Percentiles rank a stretch among this genome's conserved stretches.
These are phyloP conservation scores for Sisyra nigra DNA, from an alignment of 2,888 invertebrate genomes.

Conservation along the genomic window DNA sequence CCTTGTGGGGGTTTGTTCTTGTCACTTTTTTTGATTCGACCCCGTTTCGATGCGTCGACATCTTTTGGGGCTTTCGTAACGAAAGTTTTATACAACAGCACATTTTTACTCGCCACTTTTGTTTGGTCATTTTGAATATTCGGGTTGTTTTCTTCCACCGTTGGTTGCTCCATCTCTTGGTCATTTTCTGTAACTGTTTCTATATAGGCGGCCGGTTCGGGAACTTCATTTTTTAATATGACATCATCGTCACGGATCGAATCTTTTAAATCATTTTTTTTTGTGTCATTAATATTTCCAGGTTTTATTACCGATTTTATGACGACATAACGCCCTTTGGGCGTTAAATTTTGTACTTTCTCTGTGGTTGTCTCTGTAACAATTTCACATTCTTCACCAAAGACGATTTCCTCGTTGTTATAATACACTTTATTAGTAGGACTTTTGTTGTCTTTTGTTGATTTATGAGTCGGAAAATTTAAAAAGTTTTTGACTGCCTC, in stretches of 20 bases:
- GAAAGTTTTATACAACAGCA: neutral
- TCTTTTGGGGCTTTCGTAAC: neutral
- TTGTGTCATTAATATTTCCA: neutral
- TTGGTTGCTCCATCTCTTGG: neutral
- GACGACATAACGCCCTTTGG: constrained; percentile 6
- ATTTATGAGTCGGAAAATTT: too few relatives aligned
- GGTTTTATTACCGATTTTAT: constrained; percentile 9
- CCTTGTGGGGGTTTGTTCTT: constrained; percentile 5
- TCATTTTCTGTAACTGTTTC: constrained; percentile 2
- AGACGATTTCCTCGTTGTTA: neutral
- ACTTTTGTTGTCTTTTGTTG: neutral
- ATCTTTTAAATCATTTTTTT: neutral
- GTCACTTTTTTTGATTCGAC: constrained; percentile 1
- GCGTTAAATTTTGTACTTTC: neutral
- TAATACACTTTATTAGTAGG: neutral
- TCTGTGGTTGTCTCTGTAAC: neutral
- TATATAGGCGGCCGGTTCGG: constrained; percentile 5
- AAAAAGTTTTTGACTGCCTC: too few relatives aligned
- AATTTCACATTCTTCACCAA: neutral
- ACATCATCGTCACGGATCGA: neutral
- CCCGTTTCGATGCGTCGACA: neutral
- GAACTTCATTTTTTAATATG: neutral
- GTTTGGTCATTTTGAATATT: too few relatives aligned
- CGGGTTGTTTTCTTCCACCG: neutral
- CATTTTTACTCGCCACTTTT: neutral